Conservation (phyloP, 2,113 vertebrate genomes). For the Takifugu bimaculatus region DNA sequence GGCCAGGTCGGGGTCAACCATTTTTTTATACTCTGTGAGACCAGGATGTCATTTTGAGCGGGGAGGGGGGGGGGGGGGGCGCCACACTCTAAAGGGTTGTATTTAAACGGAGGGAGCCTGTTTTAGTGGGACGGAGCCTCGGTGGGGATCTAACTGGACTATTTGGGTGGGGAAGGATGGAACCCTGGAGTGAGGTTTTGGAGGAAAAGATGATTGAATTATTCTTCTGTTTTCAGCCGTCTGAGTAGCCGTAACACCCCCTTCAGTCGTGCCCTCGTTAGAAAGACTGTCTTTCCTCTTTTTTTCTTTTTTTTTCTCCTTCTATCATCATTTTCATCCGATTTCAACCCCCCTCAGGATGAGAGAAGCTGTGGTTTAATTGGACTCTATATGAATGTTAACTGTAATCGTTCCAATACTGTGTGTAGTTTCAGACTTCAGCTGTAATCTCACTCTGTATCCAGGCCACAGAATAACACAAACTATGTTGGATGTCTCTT, state of each 20-base stretch:
- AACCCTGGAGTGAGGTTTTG: constrained; percentile 23
- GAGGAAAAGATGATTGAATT: constrained; percentile 37
- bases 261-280: constrained; percentile 38
- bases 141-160: constrained; percentile 41
- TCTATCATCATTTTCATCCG: constrained; percentile 41
- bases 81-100: constrained; percentile 61
- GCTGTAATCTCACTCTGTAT: constrained; percentile 54
- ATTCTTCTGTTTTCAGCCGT: constrained; percentile 18
- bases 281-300: constrained; percentile 12
- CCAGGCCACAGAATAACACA: constrained; percentile 37
- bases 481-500: constrained; percentile 10
- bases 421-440: constrained; percentile 59
- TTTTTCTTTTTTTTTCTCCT: constrained; percentile 20
- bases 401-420: constrained; percentile 56
- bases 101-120: constrained; percentile 67
- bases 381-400: constrained; percentile 65
- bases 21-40: constrained; percentile 70
- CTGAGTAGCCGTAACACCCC: constrained; percentile 53
- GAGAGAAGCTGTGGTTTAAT: constrained; percentile 49
- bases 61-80: constrained; percentile 25
- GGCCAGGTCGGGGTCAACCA: constrained; percentile 38
- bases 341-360: constrained; percentile 51
- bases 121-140: constrained; percentile 50
- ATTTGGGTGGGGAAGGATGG: constrained; percentile 12
- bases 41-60: constrained; percentile 47